phyloP scores from a whole-genome alignment of 2,888 invertebrate species.

The Polymixis lichenea region DNA sequence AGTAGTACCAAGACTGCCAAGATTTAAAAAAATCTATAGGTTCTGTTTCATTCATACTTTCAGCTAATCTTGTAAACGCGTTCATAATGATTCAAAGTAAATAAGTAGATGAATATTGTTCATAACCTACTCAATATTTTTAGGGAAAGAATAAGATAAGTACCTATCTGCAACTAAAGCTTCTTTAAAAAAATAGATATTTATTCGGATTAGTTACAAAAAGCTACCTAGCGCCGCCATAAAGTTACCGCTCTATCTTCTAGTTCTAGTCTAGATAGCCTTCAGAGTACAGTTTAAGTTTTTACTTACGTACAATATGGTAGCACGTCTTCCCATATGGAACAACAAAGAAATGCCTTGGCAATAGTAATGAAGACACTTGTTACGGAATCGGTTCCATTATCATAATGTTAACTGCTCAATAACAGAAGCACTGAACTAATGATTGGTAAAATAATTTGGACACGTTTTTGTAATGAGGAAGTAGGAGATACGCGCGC shows the following conservation, averaged over 20 bases:
- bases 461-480: conserved; percentile 41
- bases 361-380: conserved; percentile 48
- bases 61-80: not conserved
- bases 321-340: conserved; percentile 28
- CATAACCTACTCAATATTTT: not conserved
- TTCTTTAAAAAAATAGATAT: not conserved
- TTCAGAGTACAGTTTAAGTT: conserved; percentile 5
- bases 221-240: not conserved
- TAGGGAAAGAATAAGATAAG: too few relatives aligned
- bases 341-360: conserved; percentile 55
- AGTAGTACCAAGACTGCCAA: conserved; percentile 6
- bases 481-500: conserved; percentile 58
- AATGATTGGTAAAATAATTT: conserved; percentile 46
- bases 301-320: conserved; percentile 7
- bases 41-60: not conserved
- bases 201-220: not conserved
- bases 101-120: not conserved
- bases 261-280: not conserved
- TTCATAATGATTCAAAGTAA: not conserved
- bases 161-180: too few relatives aligned
- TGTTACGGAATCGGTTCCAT: conserved; percentile 45
- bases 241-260: not conserved
- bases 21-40: conserved; percentile 5
- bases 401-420: conserved; percentile 43
- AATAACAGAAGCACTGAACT: conserved; percentile 42